Evolutionary conservation across 35 echinoderm and acorn worm species (phyloP).

Genomic region (Strongylocentrotus purpuratus): DNA sequence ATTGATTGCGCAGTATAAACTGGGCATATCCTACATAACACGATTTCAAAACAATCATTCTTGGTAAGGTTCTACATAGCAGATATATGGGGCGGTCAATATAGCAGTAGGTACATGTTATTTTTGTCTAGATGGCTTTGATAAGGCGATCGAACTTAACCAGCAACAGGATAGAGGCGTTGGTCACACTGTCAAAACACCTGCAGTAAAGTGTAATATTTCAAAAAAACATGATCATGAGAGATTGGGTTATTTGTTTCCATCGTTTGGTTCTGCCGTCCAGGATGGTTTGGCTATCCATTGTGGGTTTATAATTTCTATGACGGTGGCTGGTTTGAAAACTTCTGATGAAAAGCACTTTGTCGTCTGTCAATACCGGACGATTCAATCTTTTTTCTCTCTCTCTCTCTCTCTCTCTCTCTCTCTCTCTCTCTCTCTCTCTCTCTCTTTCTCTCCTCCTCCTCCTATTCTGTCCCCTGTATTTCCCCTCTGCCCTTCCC

Average conservation of each 20-base stretch:
- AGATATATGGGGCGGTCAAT: not conserved
- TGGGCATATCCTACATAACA: not conserved
- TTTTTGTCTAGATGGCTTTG: not conserved
- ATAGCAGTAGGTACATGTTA: not conserved
- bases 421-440: too few species aligned
- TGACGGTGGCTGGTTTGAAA: not conserved
- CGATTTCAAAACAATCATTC: conserved; percentile 3
- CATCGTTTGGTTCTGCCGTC: not conserved
- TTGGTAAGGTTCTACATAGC: not conserved
- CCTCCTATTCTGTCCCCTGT: too few species aligned
- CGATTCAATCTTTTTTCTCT: not conserved
- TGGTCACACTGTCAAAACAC: not conserved
- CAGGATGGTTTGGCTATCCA: not conserved
- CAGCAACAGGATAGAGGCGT: not conserved
- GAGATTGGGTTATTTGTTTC: not conserved
- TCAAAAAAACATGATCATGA: not conserved
- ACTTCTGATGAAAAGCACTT: not conserved
- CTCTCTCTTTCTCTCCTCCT: too few species aligned
- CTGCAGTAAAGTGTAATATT: not conserved
- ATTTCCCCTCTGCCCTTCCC: too few species aligned
- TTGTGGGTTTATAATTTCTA: not conserved
- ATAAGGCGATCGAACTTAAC: not conserved
- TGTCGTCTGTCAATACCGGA: not conserved
- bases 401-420: too few species aligned
- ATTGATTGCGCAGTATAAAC: not conserved